Evolutionary conservation across 2,888 invertebrate genomes (phyloP).

Genomic region (Tachina fera): DNA sequence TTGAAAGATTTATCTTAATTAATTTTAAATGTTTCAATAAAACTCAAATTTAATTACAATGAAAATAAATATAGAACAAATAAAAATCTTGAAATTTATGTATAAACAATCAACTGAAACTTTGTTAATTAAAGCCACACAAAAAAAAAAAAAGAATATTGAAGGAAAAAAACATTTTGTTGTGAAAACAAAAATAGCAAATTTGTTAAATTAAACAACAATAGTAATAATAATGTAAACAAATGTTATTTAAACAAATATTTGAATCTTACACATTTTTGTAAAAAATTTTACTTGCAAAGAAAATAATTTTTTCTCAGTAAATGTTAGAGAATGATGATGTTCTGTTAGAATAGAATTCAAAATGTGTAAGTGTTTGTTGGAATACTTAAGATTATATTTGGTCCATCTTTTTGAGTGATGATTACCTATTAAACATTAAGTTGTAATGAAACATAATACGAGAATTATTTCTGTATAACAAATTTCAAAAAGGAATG

Average conservation of each 20-base stretch:
- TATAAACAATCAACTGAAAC: slow-evolving; percentile 34
- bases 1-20: slow-evolving; percentile 31
- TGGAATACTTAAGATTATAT: no score
- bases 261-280: neutral
- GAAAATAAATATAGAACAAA: slow-evolving; percentile 26
- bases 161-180: neutral
- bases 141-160: neutral
- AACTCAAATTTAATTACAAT: slow-evolving; percentile 48
- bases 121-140: slow-evolving; percentile 23
- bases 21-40: slow-evolving; percentile 61
- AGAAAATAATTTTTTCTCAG: neutral
- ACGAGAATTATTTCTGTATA: no score
- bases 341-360: no score
- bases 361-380: no score
- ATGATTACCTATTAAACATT: no score
- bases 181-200: neutral
- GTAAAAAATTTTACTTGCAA: neutral
- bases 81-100: slow-evolving; percentile 31
- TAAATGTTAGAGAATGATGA: neutral
- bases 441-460: no score
- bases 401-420: no score
- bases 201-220: neutral
- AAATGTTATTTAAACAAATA: neutral
- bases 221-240: neutral
- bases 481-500: no score